Percentiles rank a stretch among this genome's conserved stretches.
Conservation (phyloP, 1,140 invertebrate genomes). For the Vollenhovia emeryi region DNA sequence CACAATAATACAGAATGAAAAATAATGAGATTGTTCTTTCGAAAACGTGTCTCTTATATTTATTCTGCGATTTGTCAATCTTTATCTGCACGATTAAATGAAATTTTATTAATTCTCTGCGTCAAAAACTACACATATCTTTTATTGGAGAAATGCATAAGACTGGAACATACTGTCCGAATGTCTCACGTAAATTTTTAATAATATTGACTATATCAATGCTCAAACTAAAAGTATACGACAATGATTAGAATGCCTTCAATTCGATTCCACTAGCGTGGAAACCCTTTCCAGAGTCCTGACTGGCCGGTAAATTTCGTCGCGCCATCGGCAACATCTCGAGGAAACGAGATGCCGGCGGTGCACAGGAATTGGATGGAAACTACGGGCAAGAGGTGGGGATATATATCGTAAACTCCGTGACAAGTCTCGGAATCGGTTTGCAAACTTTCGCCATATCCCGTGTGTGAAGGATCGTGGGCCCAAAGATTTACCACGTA, state of each 20-base stretch:
- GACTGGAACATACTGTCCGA: neutral
- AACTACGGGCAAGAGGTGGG: slow-evolving; percentile 32
- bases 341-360: slow-evolving; percentile 46
- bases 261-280: neutral
- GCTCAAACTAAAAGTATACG: neutral
- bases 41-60: neutral
- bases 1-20: neutral
- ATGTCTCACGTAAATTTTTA: neutral
- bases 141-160: neutral
- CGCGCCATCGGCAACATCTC: slow-evolving; percentile 35
- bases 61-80: neutral
- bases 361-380: slow-evolving; percentile 47
- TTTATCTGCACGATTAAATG: neutral
- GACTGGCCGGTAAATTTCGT: slow-evolving; percentile 45
- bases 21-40: neutral
- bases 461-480: slow-evolving; percentile 47
- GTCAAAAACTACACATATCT: neutral
- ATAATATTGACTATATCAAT: neutral
- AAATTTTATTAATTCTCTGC: neutral
- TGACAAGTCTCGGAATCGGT: slow-evolving; percentile 61
- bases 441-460: slow-evolving; percentile 59
- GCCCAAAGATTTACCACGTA: slow-evolving; percentile 53
- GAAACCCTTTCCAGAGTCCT: neutral
- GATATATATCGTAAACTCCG: slow-evolving; percentile 56
- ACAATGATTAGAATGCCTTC: neutral